Evolutionary conservation across 1,140 invertebrate genomes (phyloP).

Genomic region (Bombus haemorrhoidalis): DNA sequence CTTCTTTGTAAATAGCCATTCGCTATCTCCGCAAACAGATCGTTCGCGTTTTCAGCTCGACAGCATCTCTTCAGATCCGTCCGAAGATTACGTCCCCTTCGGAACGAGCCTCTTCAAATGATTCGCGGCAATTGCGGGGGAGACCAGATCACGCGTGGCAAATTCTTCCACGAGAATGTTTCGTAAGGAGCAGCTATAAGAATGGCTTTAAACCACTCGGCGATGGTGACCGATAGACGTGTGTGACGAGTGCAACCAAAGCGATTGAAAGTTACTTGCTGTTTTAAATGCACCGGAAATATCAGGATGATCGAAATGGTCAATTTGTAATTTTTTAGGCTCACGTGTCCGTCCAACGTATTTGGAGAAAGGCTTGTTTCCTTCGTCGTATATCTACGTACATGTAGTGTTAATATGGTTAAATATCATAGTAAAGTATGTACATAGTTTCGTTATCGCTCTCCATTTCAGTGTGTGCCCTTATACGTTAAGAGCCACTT

Average conservation of each 20-base stretch:
- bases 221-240: neutral
- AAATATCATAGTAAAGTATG: neutral
- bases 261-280: neutral
- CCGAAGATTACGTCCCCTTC: neutral
- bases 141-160: neutral
- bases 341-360: too few species aligned
- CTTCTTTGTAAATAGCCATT: conserved; percentile 50
- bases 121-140: conserved; percentile 30
- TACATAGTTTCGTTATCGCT: neutral
- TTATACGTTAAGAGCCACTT: neutral
- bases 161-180: neutral
- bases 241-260: neutral
- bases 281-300: too few species aligned
- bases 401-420: too few species aligned
- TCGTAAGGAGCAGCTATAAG: neutral
- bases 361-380: too few species aligned
- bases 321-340: too few species aligned
- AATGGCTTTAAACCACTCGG: neutral
- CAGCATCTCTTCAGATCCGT: neutral
- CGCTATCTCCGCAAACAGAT: conserved; percentile 53
- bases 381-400: too few species aligned
- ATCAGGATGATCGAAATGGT: too few species aligned
- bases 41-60: conserved; percentile 20
- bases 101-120: neutral
- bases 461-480: neutral